Base-by-base conservation (phyloP, 2,113 vertebrate genomes). In the Lipophrys pholis region DNA sequence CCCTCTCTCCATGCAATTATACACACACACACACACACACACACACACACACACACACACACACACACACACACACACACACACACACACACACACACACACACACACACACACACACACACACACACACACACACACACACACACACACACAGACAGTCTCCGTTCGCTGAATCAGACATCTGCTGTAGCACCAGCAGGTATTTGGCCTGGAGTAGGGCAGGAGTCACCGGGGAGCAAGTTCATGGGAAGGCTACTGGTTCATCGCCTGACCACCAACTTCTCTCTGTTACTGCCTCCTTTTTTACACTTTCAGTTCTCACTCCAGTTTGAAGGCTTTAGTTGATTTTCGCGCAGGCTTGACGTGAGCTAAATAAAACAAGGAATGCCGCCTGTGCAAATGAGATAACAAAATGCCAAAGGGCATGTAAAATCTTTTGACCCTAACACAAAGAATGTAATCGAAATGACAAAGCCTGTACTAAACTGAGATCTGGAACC, bases 101-200 rank as follows among this genome's bases (percentile, higher is more conserved):
- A 57, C 79, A 67, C 21, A 76, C 73, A 66, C 61, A 69, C 17
- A 60, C 62, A 45, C 77, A 40, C 59, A 49, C 78, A 30, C 71
- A 43, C 66, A 57, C 79, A 67, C 21, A 76, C 73, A 66, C 61
- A 69, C 17, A 60, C 62, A 45, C 77, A 40, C 59, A 49, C 21
- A 30, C 71, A 43, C 66, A 57, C 79, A 60, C 62, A 45, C 77
- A 40, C 59, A 49, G 2, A 30, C 21, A 30, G 21, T 63, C 60
- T 49, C 71, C 70, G 53, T 72, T 49, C 74, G 40, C 76, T 55
- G n/a, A 77, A 71, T 77, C 78, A 86, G 89, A 90, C 91, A 91
- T 90, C 88, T 89, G 89, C 87, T 90, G 60, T 53, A 90, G 65
- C 71, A 71, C 72, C 88, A 90, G 90, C 87, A 91, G 90, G 91